Evolutionary conservation across 92 coral and sea anemone species (phyloP).

Genomic region (Palythoa heliodiscus): DNA sequence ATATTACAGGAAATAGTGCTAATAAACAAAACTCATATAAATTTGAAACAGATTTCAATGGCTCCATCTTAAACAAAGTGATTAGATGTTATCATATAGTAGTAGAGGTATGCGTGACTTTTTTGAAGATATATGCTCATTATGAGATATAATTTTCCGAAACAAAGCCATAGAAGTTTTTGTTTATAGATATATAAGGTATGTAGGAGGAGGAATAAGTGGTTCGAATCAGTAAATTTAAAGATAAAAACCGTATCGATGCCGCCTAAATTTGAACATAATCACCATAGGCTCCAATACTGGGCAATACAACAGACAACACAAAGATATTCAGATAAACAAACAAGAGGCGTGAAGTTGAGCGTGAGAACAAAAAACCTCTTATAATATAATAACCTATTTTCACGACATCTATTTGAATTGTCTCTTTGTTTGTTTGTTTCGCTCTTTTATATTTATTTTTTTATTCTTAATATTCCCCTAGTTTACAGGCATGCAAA

Average conservation of each 20-base stretch:
- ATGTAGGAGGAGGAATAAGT: neutral
- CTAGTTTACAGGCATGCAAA: too few relatives aligned
- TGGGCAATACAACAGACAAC: neutral
- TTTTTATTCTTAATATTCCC: too few relatives aligned
- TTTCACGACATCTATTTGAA: neutral
- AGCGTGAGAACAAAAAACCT: neutral
- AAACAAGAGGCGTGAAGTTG: neutral
- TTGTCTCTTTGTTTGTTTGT: neutral
- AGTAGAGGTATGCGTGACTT: slow-evolving; percentile 20
- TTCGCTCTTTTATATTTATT: too few relatives aligned
- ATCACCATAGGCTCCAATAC: too few relatives aligned
- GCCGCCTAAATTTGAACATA: slow-evolving; percentile 10
- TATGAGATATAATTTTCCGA: neutral
- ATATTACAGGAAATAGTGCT: too few relatives aligned
- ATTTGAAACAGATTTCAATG: neutral
- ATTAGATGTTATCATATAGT: neutral
- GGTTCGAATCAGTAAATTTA: neutral
- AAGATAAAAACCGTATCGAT: neutral
- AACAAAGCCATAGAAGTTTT: neutral
- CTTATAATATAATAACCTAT: neutral
- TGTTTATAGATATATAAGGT: neutral
- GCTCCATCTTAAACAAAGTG: neutral
- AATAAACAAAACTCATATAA: neutral
- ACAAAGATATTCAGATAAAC: neutral
- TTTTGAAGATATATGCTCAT: neutral